Base-by-base conservation (phyloP, 1,140 invertebrate genomes). In the Asobara japonica region DNA sequence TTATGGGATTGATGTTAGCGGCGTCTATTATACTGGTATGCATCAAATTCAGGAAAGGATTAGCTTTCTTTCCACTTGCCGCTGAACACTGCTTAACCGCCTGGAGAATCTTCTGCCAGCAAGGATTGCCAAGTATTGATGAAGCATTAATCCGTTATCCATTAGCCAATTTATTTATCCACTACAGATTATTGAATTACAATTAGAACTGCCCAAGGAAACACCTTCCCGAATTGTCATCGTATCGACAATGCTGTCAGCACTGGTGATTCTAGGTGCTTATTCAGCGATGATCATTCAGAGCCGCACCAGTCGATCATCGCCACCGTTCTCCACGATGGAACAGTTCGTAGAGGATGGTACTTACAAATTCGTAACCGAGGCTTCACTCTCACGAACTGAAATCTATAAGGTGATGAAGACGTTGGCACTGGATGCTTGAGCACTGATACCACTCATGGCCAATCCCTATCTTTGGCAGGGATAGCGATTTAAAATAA, bases 1-100 rank as follows among this genome's bases (percentile, higher is more conserved):
- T 77, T 10, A 45, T 66, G 22, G 22, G 18, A 5, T 3, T 80
- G 10, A 78, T 80, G 51, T 33, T 77, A 11, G 5, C 38, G 0
- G 61, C 72, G 2, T 74, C 79, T 5, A 38, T 77, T 16, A 6
- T 81, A 4, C 16, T 82, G 36, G 77, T 73, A 6, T 2, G 77
- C 10, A 80, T 83, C 11, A 80, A 25, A 31, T 38, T 22, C 6
- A 33, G 22, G 25, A 25, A 22, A 56, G 5, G n/a, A 45, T 10
- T 25, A 16, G 0, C 77, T 20, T 11, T 69, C n/a, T n/a, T 27
- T 25, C 71, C 29, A 1, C 18, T 70, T 64, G 56, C 62, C 41
- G 68, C 68, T 56, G 65, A 80, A 22, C 76, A 80, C 60, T 77
- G 78, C 60, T 69, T 80, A 13, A n/a, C 65, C 3, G 48, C 79